Percentiles rank a stretch among this genome's conserved stretches.
These are phyloP conservation scores for Nesometra sesokonis DNA, from an alignment of 35 echinoderm and acorn worm species.

Conservation along the genomic window DNA sequence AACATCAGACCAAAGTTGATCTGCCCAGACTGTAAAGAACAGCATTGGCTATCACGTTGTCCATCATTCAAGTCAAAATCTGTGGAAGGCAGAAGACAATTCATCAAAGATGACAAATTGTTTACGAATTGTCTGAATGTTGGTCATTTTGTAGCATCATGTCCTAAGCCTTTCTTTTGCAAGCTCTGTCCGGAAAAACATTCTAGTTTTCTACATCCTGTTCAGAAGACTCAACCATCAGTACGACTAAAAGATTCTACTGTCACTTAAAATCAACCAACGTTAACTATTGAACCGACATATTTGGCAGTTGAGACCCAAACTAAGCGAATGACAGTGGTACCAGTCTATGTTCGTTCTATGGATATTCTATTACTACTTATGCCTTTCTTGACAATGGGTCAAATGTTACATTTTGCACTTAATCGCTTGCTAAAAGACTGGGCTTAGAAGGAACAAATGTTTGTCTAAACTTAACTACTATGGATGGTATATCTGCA, in stretches of 20 bases:
- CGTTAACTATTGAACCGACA: background rate
- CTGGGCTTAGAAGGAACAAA: background rate
- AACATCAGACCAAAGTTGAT: background rate
- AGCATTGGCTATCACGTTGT: background rate
- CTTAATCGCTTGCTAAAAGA: background rate
- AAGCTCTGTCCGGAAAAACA: constrained; percentile 27
- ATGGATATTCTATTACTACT: background rate
- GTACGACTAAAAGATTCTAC: background rate
- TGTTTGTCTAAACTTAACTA: background rate
- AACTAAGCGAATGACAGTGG: background rate
- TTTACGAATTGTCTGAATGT: constrained; percentile 27
- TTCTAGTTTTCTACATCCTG: constrained; percentile 39
- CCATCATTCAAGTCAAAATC: background rate
- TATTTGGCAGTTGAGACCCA: background rate
- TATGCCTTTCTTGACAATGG: background rate
- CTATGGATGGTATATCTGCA: background rate
- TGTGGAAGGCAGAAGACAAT: background rate
- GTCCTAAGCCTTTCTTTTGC: constrained; percentile 19
- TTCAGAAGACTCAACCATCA: background rate
- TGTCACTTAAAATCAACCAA: background rate
- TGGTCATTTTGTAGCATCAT: constrained; percentile 27
- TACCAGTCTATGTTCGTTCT: background rate
- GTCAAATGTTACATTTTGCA: background rate
- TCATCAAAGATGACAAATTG: constrained; percentile 23
- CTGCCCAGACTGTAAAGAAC: background rate